phyloP scores from a whole-genome alignment of 2,888 invertebrate genomes.

The Cheilosia pagana region DNA sequence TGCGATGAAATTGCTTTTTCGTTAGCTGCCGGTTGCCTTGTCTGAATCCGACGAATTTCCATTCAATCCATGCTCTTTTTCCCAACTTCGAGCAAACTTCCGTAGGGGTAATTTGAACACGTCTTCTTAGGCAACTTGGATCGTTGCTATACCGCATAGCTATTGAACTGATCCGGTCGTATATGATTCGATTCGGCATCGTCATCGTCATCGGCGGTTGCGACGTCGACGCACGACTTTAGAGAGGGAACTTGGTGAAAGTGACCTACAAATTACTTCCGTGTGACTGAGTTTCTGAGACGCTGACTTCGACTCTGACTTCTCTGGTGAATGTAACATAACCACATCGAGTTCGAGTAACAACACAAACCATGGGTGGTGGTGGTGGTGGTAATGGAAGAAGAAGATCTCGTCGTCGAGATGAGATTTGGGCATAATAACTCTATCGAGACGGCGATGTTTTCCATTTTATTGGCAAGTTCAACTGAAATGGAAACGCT shows the following conservation, averaged over 20 bases:
- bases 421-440: constrained; percentile 59
- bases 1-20: constrained; percentile 54
- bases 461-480: constrained; percentile 61
- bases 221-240: constrained; percentile 59
- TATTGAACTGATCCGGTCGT: constrained; percentile 36
- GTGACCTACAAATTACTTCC: constrained; percentile 82
- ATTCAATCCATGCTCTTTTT: constrained; percentile 69
- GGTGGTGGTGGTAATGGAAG: constrained; percentile 47
- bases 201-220: constrained; percentile 3
- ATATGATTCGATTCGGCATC: constrained; percentile 36
- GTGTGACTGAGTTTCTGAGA: constrained; percentile 76
- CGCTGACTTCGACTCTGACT: constrained; percentile 18
- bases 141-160: constrained; percentile 14
- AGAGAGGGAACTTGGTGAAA: constrained; percentile 79
- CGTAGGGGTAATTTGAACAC: constrained; percentile 68
- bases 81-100: constrained; percentile 63
- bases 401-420: constrained; percentile 48
- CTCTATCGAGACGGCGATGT: constrained; percentile 41
- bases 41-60: constrained; percentile 70
- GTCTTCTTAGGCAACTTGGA: constrained; percentile 59
- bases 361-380: constrained; percentile 47
- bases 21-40: constrained; percentile 44
- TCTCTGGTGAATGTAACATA: constrained; percentile 66
- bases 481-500: constrained; percentile 72
- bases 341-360: constrained; percentile 47